phyloP scores from a whole-genome alignment of 2,113 vertebrate genomes.

The Actinemys pallida region DNA sequence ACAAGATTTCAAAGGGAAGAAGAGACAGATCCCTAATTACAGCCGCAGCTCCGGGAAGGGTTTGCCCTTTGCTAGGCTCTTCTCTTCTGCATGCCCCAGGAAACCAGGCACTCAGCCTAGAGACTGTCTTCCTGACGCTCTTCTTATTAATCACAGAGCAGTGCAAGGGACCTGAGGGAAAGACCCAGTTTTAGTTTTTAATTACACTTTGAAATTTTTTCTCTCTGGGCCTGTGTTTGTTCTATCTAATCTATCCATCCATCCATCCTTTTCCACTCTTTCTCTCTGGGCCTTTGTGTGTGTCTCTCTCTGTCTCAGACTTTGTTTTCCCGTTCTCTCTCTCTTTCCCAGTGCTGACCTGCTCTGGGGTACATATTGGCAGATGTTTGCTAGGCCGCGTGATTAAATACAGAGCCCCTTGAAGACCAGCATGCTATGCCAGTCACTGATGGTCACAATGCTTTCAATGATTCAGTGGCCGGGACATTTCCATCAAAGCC shows the following conservation, averaged over 20 bases:
- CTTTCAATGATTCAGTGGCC: not conserved
- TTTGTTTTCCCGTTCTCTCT: not conserved
- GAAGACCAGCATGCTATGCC: not conserved
- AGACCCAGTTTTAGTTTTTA: not conserved
- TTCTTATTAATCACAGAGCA: not conserved
- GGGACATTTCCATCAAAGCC: not conserved
- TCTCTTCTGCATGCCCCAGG: not conserved
- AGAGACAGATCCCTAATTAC: not conserved
- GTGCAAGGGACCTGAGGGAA: not conserved
- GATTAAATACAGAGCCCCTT: not conserved
- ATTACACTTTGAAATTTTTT: not conserved
- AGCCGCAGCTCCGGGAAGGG: not conserved
- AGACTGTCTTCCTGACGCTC: fast-evolving
- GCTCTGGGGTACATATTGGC: not conserved
- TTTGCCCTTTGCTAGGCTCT: not conserved
- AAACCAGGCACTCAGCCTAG: not conserved
- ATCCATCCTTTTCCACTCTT: not conserved
- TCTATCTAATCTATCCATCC: not conserved
- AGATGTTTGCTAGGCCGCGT: not conserved
- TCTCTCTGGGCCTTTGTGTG: not conserved
- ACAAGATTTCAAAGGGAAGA: constrained; percentile 1
- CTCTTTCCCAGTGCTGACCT: not conserved
- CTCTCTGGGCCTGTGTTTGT: not conserved
- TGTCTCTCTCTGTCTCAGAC: not conserved
- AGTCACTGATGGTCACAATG: not conserved